phyloP scores from a whole-genome alignment of 2,113 vertebrate species.

The pig (Sus scrofa) region T2T-Sscrofa CM000818.6:6072501-6073000 shows the following conservation, averaged over 20 bases:
- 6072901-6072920: background rate
- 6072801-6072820: too few relatives aligned
- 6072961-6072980: background rate
- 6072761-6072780: too few relatives aligned
- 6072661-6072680: background rate
- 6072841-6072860: background rate
- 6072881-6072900: background rate
- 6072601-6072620: background rate
- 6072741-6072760: too few relatives aligned
- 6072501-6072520: background rate
- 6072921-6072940: background rate
- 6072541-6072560: background rate
- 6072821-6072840: too few relatives aligned
- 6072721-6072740: background rate
- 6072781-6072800: too few relatives aligned
- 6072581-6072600: background rate
- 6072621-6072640: background rate
- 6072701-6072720: background rate
- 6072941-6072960: background rate
- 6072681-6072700: background rate
- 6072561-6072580: background rate
- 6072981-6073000: background rate
- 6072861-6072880: background rate
- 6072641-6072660: background rate
- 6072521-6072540: background rate